These are phyloP conservation scores for Argyrosomus japonicus DNA, from an alignment of 2,113 vertebrate genomes.

Conservation along the genomic window DNA sequence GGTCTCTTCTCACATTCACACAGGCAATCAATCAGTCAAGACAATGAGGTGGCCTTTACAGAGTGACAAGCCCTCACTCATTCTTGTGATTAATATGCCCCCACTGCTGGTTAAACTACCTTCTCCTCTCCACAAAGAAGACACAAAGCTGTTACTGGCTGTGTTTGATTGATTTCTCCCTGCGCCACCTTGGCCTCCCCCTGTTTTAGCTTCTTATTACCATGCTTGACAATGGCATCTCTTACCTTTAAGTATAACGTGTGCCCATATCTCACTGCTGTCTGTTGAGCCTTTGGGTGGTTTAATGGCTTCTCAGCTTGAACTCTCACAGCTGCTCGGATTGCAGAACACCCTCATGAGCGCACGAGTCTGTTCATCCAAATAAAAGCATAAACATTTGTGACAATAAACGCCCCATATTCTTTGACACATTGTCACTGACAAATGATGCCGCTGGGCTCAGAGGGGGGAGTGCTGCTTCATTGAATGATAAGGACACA, in stretches of 20 bases:
- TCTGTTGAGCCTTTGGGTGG: not conserved
- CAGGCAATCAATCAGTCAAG: slow-evolving; percentile 49
- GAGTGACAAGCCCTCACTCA: slow-evolving; percentile 29
- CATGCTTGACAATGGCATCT: not conserved
- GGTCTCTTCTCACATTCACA: not conserved
- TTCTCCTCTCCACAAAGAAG: slow-evolving; percentile 1
- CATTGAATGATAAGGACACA: slow-evolving; percentile 34
- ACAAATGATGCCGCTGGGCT: slow-evolving; percentile 2
- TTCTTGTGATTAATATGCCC: slow-evolving; percentile 29
- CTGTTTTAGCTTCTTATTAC: slow-evolving; percentile 13
- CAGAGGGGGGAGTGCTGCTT: slow-evolving; percentile 13
- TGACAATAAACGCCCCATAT: slow-evolving; percentile 17
- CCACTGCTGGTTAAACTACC: slow-evolving; percentile 20
- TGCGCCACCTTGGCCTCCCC: not conserved
- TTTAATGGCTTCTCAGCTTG: slow-evolving; percentile 14
- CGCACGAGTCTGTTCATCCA: not conserved
- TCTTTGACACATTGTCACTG: slow-evolving; percentile 20
- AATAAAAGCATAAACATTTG: slow-evolving; percentile 15
- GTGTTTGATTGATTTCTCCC: slow-evolving; percentile 38
- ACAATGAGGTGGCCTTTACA: slow-evolving; percentile 59
- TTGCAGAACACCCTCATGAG: not conserved
- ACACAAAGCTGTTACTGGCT: slow-evolving; percentile 23
- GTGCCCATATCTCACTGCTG: not conserved
- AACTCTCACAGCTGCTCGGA: slow-evolving; percentile 1
- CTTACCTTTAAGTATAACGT: not conserved